Evolutionary conservation across 2,888 invertebrate species (phyloP).

Genomic region (Zhuqinia jingwanae): DNA sequence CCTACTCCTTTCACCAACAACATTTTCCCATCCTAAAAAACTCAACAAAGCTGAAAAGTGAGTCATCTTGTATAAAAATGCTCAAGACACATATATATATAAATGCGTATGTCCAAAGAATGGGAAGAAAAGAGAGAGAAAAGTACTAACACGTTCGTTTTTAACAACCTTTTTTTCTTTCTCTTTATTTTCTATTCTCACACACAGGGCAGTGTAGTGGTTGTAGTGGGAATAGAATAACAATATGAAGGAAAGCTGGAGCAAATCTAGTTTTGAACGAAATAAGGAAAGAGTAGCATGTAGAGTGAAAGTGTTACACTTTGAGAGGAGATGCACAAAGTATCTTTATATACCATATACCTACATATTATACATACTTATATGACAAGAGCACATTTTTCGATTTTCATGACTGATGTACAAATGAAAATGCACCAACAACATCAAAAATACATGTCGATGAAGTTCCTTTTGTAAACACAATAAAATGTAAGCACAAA

Average conservation of each 20-base stretch:
- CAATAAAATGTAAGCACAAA: not conserved
- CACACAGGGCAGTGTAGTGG: not conserved
- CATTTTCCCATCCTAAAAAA: not conserved
- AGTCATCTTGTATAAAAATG: conserved; percentile 14
- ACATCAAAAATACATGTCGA: conserved; percentile 15
- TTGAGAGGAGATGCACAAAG: conserved; percentile 33
- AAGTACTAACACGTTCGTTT: not conserved
- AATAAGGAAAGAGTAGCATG: conserved; percentile 38
- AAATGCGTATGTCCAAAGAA: not conserved
- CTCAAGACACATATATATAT: not conserved
- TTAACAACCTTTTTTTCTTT: not conserved
- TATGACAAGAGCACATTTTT: no score
- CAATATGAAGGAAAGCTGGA: no score
- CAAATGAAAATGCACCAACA: no score
- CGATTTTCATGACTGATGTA: no score
- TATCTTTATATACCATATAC: no score
- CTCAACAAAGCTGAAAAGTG: not conserved
- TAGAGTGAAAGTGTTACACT: conserved; percentile 45
- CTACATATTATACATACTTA: no score
- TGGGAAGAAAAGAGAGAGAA: not conserved
- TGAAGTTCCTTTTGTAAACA: not conserved
- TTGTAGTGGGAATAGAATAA: no score
- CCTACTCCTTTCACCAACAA: not conserved
- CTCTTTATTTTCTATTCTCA: not conserved
- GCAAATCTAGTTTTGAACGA: conserved; percentile 16